Conservation (phyloP, 2,797 vertebrate genomes). For the Lagocephalus sceleratus region DNA sequence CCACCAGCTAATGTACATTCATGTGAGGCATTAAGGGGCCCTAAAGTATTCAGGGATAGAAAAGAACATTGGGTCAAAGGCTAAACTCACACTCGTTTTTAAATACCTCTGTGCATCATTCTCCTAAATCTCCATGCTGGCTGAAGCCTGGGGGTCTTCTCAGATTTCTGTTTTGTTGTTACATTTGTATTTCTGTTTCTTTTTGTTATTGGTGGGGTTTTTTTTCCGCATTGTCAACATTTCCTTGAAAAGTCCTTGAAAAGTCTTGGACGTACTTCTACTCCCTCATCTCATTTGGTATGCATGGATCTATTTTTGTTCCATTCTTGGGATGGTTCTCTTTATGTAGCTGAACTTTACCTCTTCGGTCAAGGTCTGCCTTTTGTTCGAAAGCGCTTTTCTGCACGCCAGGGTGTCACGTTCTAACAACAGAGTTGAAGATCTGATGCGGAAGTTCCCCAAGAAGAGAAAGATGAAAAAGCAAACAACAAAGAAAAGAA, state of each 20-base stretch:
- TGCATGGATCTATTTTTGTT: background rate
- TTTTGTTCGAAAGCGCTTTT: background rate
- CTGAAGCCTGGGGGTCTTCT: too few species aligned
- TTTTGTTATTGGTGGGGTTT: too few species aligned
- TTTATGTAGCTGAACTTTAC: background rate
- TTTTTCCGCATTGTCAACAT: background rate
- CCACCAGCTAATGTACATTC: constrained; percentile 23
- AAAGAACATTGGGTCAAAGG: constrained; percentile 51
- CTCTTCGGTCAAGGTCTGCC: background rate
- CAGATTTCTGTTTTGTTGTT: constrained; percentile 10
- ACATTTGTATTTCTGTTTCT: constrained; percentile 31
- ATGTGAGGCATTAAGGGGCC: constrained; percentile 48
- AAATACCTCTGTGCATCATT: background rate
- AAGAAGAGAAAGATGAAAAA: too few species aligned
- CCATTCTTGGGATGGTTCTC: background rate
- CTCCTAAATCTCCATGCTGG: too few species aligned
- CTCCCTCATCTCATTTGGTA: background rate
- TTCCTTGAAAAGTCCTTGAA: background rate
- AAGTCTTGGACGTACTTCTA: background rate
- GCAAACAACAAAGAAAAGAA: too few species aligned
- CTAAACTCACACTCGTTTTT: constrained; percentile 32
- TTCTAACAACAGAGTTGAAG: too few species aligned
- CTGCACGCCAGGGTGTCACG: too few species aligned
- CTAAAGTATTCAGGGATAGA: constrained; percentile 44
- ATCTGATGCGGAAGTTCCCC: too few species aligned